Percentiles rank a stretch among this genome's conserved stretches.
Evolutionary conservation across 2,113 vertebrate species (phyloP).

Genomic region (Baryphthengus martii): DNA sequence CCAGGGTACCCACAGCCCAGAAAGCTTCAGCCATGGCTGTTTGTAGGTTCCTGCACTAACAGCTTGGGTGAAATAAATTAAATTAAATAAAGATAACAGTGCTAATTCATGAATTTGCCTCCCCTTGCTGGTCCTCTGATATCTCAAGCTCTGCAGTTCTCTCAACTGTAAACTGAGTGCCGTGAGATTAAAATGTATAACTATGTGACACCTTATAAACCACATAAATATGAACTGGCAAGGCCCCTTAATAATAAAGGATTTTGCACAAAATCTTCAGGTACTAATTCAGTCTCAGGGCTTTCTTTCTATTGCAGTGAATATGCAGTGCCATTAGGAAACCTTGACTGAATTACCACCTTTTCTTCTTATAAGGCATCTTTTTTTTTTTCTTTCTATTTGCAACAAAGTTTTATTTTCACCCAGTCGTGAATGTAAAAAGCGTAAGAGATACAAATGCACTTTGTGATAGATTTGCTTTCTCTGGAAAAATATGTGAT

Average conservation of each 20-base stretch:
- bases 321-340: not conserved
- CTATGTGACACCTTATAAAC: conserved; percentile 24
- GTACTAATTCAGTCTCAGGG: conserved; percentile 15
- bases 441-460: not conserved
- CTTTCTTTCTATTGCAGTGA: conserved; percentile 6
- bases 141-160: not conserved
- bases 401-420: conserved; percentile 23
- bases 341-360: not conserved
- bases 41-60: not conserved
- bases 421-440: not conserved
- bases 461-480: conserved; percentile 8
- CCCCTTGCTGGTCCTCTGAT: not conserved
- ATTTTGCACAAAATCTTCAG: conserved; percentile 18
- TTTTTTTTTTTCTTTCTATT: not conserved
- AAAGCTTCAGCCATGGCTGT: rapidly evolving
- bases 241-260: not conserved
- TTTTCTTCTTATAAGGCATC: not conserved
- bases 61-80: not conserved
- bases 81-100: not conserved
- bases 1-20: not conserved
- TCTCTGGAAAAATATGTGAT: not conserved
- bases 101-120: not conserved
- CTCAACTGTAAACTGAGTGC: not conserved
- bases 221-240: conserved; percentile 8
- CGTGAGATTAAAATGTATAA: conserved; percentile 32